Conservation (phyloP, 2,797 vertebrate species). For the Zalophus californianus region DNA sequence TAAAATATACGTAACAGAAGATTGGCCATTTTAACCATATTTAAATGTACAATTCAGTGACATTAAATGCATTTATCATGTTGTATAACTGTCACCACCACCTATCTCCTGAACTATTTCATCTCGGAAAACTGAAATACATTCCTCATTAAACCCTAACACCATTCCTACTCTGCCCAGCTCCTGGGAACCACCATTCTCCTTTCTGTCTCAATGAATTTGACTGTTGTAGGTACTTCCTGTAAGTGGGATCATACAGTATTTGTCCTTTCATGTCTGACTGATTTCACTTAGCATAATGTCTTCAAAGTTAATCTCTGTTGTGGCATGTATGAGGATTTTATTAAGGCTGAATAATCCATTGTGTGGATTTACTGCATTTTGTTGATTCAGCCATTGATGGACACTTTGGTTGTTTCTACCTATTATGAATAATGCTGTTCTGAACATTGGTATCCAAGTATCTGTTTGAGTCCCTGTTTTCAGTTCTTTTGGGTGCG, state of each 20-base stretch:
- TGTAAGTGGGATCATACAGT: background rate
- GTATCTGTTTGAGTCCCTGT: background rate
- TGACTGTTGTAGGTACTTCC: background rate
- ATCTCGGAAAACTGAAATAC: background rate
- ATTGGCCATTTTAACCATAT: background rate
- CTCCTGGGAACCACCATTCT: background rate
- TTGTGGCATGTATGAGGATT: background rate
- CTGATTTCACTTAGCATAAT: background rate
- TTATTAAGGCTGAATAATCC: background rate
- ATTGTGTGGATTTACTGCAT: background rate
- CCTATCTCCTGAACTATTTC: background rate
- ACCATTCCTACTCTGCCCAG: background rate
- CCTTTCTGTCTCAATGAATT: background rate
- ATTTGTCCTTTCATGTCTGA: background rate
- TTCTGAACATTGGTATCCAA: background rate
- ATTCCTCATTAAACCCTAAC: background rate
- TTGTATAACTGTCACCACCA: background rate
- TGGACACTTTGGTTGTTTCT: background rate
- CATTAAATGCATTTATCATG: background rate
- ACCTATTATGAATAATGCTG: background rate
- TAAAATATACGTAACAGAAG: background rate
- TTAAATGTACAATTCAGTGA: background rate
- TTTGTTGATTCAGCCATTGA: background rate
- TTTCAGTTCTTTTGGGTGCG: background rate
- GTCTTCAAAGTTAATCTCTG: background rate